phyloP scores from a whole-genome alignment of 2,113 vertebrate species.

The Sialia sialis region DNA sequence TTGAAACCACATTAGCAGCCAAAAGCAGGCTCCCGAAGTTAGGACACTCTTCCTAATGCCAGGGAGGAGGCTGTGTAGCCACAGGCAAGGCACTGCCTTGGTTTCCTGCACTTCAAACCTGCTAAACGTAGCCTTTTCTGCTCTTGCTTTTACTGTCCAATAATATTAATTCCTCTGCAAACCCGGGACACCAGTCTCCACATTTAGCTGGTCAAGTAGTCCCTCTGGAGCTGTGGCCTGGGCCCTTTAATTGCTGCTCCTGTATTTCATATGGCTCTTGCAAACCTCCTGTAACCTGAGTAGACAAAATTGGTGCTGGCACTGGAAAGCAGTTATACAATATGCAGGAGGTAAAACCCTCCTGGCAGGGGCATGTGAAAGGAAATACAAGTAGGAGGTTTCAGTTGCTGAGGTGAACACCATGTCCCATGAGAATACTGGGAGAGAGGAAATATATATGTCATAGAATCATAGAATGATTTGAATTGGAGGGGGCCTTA shows the following conservation, averaged over 20 bases:
- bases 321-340: not conserved
- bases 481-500: not conserved
- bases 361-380: not conserved
- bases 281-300: conserved; percentile 14
- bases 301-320: not conserved
- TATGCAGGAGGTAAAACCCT: not conserved
- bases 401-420: not conserved
- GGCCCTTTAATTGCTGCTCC: not conserved
- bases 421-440: accelerated
- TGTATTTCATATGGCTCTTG: not conserved
- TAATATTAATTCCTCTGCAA: not conserved
- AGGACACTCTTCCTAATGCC: not conserved
- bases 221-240: accelerated
- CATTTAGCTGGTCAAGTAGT: not conserved
- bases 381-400: not conserved
- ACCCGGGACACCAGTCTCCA: not conserved
- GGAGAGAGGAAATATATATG: not conserved
- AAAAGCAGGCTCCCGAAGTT: not conserved
- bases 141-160: not conserved
- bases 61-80: not conserved
- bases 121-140: not conserved
- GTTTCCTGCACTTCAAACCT: not conserved
- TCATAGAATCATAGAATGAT: not conserved
- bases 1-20: not conserved
- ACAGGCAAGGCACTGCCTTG: not conserved